Conservation (phyloP, 2,113 vertebrate genomes). For the Mirounga angustirostris region DNA sequence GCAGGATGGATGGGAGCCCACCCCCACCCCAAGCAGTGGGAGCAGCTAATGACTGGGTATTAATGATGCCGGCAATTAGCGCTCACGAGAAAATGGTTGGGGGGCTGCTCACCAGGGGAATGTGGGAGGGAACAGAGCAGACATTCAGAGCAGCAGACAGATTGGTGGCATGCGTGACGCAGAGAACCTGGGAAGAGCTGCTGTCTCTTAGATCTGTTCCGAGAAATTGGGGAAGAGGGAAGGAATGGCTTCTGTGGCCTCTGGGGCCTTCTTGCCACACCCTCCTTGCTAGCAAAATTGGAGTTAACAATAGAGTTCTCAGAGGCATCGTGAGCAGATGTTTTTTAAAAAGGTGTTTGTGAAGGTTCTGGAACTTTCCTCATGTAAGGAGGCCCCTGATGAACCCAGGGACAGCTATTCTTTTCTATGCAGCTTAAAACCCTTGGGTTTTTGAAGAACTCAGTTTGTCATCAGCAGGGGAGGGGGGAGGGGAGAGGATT, state of each 20-base stretch:
- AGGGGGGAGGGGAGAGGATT: not conserved
- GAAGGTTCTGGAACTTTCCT: conserved; percentile 34
- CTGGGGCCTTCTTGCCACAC: not conserved
- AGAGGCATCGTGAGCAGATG: not conserved
- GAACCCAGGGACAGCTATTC: not conserved
- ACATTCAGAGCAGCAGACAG: conserved; percentile 67
- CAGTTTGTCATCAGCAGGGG: not conserved
- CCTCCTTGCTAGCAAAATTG: not conserved
- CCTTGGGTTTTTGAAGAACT: not conserved
- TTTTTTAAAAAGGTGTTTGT: not conserved
- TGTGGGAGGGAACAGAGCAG: conserved; percentile 70
- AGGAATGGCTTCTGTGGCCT: not conserved
- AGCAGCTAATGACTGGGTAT: conserved; percentile 85
- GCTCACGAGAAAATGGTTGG: conserved; percentile 82
- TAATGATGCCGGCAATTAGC: conserved; percentile 87
- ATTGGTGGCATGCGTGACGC: conserved; percentile 38
- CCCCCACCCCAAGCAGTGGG: conserved; percentile 81
- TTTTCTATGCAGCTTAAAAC: not conserved
- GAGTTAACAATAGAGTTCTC: not conserved
- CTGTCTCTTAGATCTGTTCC: not conserved
- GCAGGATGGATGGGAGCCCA: conserved; percentile 81
- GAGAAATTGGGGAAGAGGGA: not conserved
- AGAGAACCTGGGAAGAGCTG: conserved; percentile 36
- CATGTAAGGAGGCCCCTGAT: not conserved
- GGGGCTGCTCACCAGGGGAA: conserved; percentile 74